Evolutionary conservation across 2,797 vertebrate species (phyloP), one percentile per base, ranked within the genome.

Genomic region (Poecilia picta): DNA sequence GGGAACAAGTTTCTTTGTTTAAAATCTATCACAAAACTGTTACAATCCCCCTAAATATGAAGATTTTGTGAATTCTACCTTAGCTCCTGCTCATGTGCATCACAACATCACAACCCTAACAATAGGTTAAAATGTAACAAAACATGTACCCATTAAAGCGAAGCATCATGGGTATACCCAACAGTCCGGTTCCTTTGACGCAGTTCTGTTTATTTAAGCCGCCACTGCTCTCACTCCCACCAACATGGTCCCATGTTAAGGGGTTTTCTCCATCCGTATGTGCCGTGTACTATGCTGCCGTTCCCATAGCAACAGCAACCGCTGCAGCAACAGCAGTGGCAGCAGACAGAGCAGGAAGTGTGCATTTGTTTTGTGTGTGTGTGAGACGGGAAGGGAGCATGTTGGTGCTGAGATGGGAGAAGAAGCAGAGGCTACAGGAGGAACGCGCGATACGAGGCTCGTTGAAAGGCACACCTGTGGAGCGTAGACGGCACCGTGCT

Each of bases 221-320:
- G 72, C 33, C 49, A 41, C 15, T 45, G 31, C 20, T 12, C 71
- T 36, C 39, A 28, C 82, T 72, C 46, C 25, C 16, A 74, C 78
- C 77, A 86, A 88, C 86, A 89, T 83, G 89, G 77, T 77, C 73
- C 84, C 78, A 82, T 70, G 72, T 66, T 33, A 41, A 68, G 86
- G 85, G 88, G 81, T 86, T 89, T 93, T 91, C 90, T 91, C 89
- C 88, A 85, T 90, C 87, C 87, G 88, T 78, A 79, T 95, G 93
- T 94, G 86, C 88, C 90, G 86, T 89, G 87, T 92, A 94, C 94
- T 94, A 95, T 89, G 92, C 90, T 92, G 89, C 72, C 92, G 95
- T 97, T 97, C 91, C 95, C 91, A 96, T 95, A 95, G 96, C 94
- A 96, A 96, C 96, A 94, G 85, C 90, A 95, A 85, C 88, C 90